phyloP scores from a whole-genome alignment of 2,113 vertebrate genomes.

The Rhineura floridana region DNA sequence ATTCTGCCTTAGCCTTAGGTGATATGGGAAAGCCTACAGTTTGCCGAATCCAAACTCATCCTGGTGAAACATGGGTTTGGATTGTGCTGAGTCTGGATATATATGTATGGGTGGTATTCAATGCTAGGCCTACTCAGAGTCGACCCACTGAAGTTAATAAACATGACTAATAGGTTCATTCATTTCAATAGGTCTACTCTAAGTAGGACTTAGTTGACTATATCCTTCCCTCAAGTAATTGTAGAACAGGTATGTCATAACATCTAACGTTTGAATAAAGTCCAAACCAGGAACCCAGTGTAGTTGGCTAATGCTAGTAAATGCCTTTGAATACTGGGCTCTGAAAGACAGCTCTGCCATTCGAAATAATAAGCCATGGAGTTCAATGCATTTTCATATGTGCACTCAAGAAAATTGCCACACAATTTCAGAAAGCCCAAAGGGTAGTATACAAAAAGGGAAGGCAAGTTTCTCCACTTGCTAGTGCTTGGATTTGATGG shows the following conservation, averaged over 20 bases:
- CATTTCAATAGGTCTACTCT: too few relatives aligned
- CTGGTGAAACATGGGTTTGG: too few relatives aligned
- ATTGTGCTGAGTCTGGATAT: too few relatives aligned
- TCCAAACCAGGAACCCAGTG: neutral
- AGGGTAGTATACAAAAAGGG: neutral
- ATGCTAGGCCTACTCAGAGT: too few relatives aligned
- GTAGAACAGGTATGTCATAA: accelerated
- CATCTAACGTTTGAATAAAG: neutral
- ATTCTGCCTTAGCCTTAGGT: too few relatives aligned
- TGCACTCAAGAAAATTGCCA: neutral
- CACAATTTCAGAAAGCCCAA: neutral
- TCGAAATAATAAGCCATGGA: neutral
- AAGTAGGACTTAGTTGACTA: too few relatives aligned
- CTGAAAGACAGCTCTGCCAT: neutral
- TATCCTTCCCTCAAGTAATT: too few relatives aligned
- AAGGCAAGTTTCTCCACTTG: conserved; percentile 38
- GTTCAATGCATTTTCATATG: neutral
- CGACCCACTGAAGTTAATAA: too few relatives aligned
- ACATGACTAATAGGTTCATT: too few relatives aligned
- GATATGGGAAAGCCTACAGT: too few relatives aligned
- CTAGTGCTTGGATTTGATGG: conserved; percentile 19
- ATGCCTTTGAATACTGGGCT: neutral
- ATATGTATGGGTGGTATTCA: too few relatives aligned
- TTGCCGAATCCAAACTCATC: too few relatives aligned
- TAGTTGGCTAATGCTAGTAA: conserved; percentile 9